Evolutionary conservation across 2,113 vertebrate genomes (phyloP).

Genomic region (Gavia stellata): DNA sequence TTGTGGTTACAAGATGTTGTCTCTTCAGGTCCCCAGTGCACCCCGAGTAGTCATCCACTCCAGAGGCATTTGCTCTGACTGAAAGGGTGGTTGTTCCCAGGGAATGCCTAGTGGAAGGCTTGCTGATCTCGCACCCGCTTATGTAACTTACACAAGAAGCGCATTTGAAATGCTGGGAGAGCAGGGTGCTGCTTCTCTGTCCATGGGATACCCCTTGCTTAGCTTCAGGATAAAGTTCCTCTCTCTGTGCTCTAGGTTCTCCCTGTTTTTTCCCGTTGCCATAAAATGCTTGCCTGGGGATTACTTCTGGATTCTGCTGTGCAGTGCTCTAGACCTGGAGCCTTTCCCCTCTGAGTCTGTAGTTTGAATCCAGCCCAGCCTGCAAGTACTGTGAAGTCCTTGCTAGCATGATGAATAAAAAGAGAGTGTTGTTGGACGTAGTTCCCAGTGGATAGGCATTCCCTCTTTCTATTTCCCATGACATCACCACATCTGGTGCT

Average conservation of each 20-base stretch:
- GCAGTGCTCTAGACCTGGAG: neutral
- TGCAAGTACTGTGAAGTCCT: neutral
- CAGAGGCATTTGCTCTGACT: neutral
- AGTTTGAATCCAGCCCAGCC: neutral
- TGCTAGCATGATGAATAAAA: neutral
- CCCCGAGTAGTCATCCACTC: neutral
- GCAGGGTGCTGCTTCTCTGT: neutral
- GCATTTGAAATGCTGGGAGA: neutral
- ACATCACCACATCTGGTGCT: neutral
- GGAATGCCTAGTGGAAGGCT: neutral
- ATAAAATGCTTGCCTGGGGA: neutral
- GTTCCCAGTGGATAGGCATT: neutral
- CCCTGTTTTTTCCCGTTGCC: neutral
- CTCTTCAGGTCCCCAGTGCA: neutral
- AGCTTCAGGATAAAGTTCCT: neutral
- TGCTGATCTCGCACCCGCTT: neutral
- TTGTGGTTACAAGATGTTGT: neutral
- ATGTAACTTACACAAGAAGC: neutral
- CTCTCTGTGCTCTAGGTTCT: neutral
- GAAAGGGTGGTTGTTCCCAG: neutral
- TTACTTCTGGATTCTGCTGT: neutral
- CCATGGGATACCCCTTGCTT: neutral
- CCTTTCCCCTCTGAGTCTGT: neutral
- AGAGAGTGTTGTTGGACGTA: neutral
- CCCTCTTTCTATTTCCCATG: neutral